phyloP scores from a whole-genome alignment of 2,113 vertebrate genomes.

The Tympanuchus pallidicinctus region DNA sequence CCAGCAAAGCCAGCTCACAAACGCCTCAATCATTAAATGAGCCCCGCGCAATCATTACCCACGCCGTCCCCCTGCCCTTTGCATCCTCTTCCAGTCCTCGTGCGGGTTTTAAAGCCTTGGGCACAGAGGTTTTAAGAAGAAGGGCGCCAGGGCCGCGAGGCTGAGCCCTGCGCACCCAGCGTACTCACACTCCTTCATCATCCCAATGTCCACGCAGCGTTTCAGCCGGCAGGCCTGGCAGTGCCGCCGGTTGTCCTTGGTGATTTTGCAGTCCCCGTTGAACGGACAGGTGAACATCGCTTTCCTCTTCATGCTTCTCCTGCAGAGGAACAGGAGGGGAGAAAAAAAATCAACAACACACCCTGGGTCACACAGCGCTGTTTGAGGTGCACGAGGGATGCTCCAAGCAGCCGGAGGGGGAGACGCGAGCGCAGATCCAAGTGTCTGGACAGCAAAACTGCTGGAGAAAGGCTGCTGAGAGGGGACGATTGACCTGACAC shows the following conservation, averaged over 20 bases:
- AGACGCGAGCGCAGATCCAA: neutral
- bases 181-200: conserved; percentile 99
- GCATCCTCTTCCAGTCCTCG: neutral
- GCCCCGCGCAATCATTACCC: neutral
- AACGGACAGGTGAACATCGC: conserved; percentile 95
- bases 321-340: conserved; percentile 17
- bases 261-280: conserved; percentile 92
- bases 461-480: neutral
- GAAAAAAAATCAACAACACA: too few species aligned
- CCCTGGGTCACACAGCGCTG: rapidly evolving
- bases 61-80: neutral
- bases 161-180: rapidly evolving
- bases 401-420: neutral
- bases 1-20: neutral
- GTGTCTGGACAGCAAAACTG: neutral
- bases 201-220: conserved; percentile 95
- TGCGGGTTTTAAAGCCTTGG: too few species aligned
- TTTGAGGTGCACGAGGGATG: rapidly evolving
- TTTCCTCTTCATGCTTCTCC: conserved; percentile 97
- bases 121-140: rapidly evolving
- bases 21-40: neutral
- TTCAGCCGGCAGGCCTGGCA: conserved; percentile 97
- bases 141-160: too few species aligned
- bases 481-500: neutral
- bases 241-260: conserved; percentile 97